phyloP scores from a whole-genome alignment of 2,797 vertebrate species.

The Brachyrhaphis roseni region DNA sequence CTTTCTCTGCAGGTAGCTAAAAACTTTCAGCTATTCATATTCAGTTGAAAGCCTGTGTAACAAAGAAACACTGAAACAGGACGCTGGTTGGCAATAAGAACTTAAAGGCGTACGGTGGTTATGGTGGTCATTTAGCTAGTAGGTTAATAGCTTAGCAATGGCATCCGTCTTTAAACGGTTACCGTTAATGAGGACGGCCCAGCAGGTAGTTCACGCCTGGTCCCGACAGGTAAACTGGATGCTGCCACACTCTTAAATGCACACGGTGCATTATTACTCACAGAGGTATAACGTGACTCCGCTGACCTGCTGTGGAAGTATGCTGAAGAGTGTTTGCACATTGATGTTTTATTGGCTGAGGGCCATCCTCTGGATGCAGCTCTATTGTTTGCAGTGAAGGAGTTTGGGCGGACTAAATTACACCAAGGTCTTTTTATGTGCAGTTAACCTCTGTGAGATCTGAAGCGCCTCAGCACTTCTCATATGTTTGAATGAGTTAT shows the following conservation, averaged over 20 bases:
- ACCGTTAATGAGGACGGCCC: constrained; percentile 61
- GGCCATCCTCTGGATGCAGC: constrained; percentile 48
- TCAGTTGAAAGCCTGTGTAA: not conserved
- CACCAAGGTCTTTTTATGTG: constrained; percentile 31
- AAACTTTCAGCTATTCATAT: not conserved
- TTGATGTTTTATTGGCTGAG: constrained; percentile 43
- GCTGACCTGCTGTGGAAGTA: not conserved
- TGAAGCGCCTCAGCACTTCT: not conserved
- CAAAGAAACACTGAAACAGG: not conserved
- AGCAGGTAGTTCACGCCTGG: constrained; percentile 28
- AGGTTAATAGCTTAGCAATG: constrained; percentile 67
- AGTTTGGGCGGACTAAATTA: constrained; percentile 52
- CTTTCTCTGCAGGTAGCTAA: constrained; percentile 78
- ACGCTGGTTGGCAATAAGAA: not conserved
- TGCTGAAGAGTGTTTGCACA: constrained; percentile 18
- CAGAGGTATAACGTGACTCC: not conserved
- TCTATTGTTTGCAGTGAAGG: constrained; percentile 63
- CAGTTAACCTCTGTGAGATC: constrained; percentile 13
- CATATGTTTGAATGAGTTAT: not conserved
- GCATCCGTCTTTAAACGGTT: constrained; percentile 44
- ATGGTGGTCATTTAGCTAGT: constrained; percentile 46
- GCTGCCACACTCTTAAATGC: not conserved
- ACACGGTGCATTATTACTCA: not conserved
- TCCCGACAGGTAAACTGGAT: constrained; percentile 3
- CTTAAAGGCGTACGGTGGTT: not conserved